phyloP scores from a whole-genome alignment of 2,888 invertebrate species.

The Netelia inedita region DNA sequence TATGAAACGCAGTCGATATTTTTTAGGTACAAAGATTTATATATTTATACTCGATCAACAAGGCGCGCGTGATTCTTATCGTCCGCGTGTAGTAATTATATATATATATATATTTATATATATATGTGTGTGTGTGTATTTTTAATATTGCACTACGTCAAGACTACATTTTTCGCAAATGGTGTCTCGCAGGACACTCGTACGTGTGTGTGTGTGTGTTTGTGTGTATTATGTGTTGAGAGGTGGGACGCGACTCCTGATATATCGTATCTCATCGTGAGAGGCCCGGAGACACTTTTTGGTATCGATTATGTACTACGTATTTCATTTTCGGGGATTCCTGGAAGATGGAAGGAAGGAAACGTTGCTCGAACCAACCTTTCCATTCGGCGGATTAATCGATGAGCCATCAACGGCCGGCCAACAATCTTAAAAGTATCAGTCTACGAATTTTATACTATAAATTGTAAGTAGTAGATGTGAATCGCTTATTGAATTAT shows the following conservation, averaged over 20 bases:
- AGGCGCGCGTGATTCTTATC: constrained; percentile 40
- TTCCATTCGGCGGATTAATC: constrained; percentile 24
- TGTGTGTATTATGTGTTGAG: too few relatives aligned
- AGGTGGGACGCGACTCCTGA: constrained; percentile 45
- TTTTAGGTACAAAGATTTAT: constrained; percentile 61
- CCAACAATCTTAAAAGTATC: constrained; percentile 83
- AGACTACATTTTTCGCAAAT: neutral
- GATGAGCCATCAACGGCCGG: constrained; percentile 65
- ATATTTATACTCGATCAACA: constrained; percentile 63
- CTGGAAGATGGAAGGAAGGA: neutral
- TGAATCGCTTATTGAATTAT: constrained; percentile 54
- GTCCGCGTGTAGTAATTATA: constrained; percentile 22
- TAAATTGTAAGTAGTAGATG: constrained; percentile 65
- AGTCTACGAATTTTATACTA: constrained; percentile 84
- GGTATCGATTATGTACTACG: constrained; percentile 20
- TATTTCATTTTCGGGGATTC: neutral
- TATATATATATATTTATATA: constrained; percentile 13
- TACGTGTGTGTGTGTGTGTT: too few relatives aligned
- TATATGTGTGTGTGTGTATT: constrained; percentile 3
- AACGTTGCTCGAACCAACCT: neutral
- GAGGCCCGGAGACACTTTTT: constrained; percentile 10
- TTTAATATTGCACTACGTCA: constrained; percentile 70
- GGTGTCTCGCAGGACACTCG: too few relatives aligned
- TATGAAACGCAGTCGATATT: constrained; percentile 6
- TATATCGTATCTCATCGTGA: constrained; percentile 39